phyloP scores from a whole-genome alignment of 2,113 vertebrate species.

The Lamprotornis superbus region DNA sequence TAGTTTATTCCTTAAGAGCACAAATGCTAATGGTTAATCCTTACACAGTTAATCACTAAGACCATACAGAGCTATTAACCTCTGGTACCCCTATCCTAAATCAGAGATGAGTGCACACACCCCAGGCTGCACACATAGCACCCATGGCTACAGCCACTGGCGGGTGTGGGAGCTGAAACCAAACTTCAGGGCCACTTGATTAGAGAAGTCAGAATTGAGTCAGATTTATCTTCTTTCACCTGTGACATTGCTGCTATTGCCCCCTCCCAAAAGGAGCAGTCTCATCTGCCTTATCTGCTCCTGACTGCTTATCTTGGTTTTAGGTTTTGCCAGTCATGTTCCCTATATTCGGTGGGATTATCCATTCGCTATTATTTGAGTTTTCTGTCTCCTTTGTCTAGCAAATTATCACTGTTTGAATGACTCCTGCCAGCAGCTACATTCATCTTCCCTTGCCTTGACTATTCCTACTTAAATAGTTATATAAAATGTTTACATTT shows the following conservation, averaged over 20 bases:
- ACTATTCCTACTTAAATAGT: background rate
- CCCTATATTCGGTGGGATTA: background rate
- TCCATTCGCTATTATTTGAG: background rate
- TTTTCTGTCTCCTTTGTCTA: background rate
- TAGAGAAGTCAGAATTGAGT: background rate
- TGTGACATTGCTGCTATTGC: background rate
- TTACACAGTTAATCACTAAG: background rate
- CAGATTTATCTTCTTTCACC: background rate
- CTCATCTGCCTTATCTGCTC: background rate
- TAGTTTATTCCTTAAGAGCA: background rate
- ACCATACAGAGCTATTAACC: background rate
- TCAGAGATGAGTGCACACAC: background rate
- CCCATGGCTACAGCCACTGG: background rate
- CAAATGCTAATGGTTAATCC: background rate
- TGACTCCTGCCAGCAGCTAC: background rate
- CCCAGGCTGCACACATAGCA: background rate
- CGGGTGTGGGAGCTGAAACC: fast-evolving
- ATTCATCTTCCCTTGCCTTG: background rate
- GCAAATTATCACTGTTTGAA: background rate
- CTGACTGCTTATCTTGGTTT: background rate
- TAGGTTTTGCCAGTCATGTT: background rate
- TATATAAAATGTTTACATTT: background rate
- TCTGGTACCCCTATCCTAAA: background rate
- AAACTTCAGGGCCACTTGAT: background rate
- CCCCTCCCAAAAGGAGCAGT: background rate